Base-by-base conservation (phyloP, 2,888 invertebrate species). In the Clostera curtula region DNA sequence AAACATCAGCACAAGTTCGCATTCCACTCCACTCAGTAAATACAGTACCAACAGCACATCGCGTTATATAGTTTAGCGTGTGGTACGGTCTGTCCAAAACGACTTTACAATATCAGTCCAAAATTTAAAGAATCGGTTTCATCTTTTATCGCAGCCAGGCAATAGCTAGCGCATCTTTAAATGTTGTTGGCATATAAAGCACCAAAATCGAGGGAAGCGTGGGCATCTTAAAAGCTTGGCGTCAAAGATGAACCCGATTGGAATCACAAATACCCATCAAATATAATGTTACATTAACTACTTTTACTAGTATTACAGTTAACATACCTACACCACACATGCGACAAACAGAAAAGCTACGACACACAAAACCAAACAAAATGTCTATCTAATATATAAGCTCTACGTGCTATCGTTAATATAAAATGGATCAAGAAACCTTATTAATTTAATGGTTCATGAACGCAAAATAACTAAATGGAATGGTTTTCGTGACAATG, bases 1-100 rank as follows among this genome's bases (percentile, higher is more conserved):
- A 93, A 90, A 90, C 86, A 89, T 89, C 87, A 87, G 87, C 88
- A 86, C 85, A 86, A 70, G 84, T 85, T 86, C 85, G 86, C 85
- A 85, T 85, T 85, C 85, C 82, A 82, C 82, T 79, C 77, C 82
- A 79, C 69, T 75, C 57, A 74, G 57, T 70, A 66, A 66, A 68
- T 63, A 72, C 62, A 64, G 56, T 52, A 65, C 66, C 61, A 70
- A 73, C 72, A 62, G 58, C 69, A 72, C 70, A 58, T 60, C 68
- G 72, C 67, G 60, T 39, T 36, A 59, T 56, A 56, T 64, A 48
- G 54, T 63, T 75, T 62, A 65, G 65, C 67, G 66, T 56, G 67
- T 63, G 62, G 59, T 56, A 22, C 51, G 51, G 54, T 45, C 50
- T 43, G 40, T 51, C 38, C 45, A 49, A 40, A 40, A 40, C 38